These are phyloP conservation scores for Mycalesis mineus DNA, from an alignment of 2,888 invertebrate genomes.

Conservation along the genomic window DNA sequence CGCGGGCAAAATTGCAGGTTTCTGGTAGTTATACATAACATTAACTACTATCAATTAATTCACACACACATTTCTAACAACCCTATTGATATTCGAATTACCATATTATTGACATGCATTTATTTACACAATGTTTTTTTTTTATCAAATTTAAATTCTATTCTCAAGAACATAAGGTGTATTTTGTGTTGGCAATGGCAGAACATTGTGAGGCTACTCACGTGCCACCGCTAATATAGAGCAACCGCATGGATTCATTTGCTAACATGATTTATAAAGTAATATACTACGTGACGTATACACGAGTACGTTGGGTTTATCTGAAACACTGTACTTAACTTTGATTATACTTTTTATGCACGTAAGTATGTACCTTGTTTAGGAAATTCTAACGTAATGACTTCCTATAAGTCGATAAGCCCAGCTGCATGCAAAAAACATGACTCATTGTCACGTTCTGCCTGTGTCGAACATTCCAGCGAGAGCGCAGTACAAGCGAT, in stretches of 20 bases:
- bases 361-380: too few relatives aligned
- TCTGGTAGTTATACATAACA: too few relatives aligned
- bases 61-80: neutral
- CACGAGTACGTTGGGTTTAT: neutral
- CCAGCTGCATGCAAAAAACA: too few relatives aligned
- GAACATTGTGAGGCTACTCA: conserved; percentile 6
- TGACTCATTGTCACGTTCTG: too few relatives aligned
- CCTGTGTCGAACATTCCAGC: too few relatives aligned
- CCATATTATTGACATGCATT: neutral
- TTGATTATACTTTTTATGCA: neutral
- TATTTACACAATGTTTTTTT: neutral
- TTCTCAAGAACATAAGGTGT: neutral
- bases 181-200: neutral
- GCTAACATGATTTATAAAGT: conserved; percentile 20
- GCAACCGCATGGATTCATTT: conserved; percentile 18
- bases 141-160: neutral
- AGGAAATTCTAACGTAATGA: too few relatives aligned
- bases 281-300: conserved; percentile 20
- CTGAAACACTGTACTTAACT: neutral
- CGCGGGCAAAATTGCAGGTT: too few relatives aligned
- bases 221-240: conserved; percentile 10
- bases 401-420: too few relatives aligned
- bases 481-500: too few relatives aligned
- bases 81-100: neutral
- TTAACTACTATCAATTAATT: neutral